Base-by-base conservation (phyloP, 2,113 vertebrate species). In the Suricata suricatta region DNA sequence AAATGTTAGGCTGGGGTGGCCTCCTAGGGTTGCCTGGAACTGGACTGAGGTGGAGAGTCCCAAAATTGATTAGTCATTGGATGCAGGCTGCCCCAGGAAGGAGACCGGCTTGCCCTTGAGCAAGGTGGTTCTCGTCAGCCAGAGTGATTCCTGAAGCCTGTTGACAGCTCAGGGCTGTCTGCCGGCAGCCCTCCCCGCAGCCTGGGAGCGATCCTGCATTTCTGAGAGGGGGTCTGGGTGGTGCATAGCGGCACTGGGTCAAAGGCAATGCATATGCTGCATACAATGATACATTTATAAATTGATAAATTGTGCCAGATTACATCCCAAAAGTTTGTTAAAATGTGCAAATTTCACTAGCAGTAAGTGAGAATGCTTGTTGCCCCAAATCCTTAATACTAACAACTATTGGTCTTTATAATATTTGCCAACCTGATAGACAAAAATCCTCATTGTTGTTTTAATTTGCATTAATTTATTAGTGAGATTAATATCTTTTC, bases 401-500 rank as follows among this genome's bases (percentile, higher is more conserved):
- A 60, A 54, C 14, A 96, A 64, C 19, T 81, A 54, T 60, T 35
- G 87, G 6, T 93, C 52, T 93, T 93, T 44, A 52, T 68, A 87
- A 52, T 85, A 17, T 77, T 81, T 95, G 38, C 25, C 87, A 95
- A 50, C 3, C 29, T 64, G 76, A 84, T 63, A 57, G 76, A 94
- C 76, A 96, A 90, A 90, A 88, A 38, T 74, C 9, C 2, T 88
- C 33, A 90, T n/a, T 88, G 92, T 71, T 92, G 57, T 60, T 95
- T 97, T 93, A 52, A 91, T 63, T 90, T 96, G 52, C 81, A 79
- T 95, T 83, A 44, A 79, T 79, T 84, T 93, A 90, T 91, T 88
- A 91, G 27, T 68, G 27, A 96, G 90, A 93, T 91, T 93, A 87
- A 91, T 97, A 80, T 93, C 15, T 88, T 66, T 82, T 66, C 85